Evolutionary conservation across 2,113 vertebrate species (phyloP), one percentile per base, ranked within the genome.

Genomic region (Peucedramus taeniatus): DNA sequence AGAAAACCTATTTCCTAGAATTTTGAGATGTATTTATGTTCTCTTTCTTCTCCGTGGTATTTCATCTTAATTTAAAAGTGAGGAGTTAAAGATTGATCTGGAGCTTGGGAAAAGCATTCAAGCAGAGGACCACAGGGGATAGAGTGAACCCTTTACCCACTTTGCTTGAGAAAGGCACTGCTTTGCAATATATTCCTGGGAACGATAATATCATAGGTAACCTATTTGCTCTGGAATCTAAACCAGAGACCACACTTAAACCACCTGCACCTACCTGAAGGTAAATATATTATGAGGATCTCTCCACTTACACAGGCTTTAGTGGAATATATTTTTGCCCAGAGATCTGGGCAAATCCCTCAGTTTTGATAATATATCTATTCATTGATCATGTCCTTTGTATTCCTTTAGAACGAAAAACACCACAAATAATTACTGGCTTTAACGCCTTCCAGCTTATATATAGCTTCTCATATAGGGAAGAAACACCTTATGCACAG

Each of bases 61-160:
- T 93, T 94, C 44, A 87, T 24, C 33, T 61, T 81, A 74, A 78
- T 81, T 84, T 81, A 75, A 77, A 94, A 94, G 61, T 37, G 51
- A 83, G 68, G 87, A 94, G 95, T 97, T 97, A 97, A 97, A 93
- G 70, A 96, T 96, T 97, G 91, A 96, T 94, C 59, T 80, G 50
- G 45, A 88, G 84, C 93, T 95, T 96, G 96, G 93, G 93, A 96
- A 97, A 97, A 90, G 92, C 96, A 93, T 85, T 93, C 83, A 95
- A 94, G 94, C 96, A 96, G 80, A 87, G 81, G 96, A 93, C 14
- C 76, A 71, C 1, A 3, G 40, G 15, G 28, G 44, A 72, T 40
- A 87, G 35, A 44, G 37, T 42, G 68, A 78, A 92, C 56, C 39
- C 71, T 93, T 93, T 87, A 89, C 89, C 53, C 57, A 54, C 8